phyloP scores from a whole-genome alignment of 2,888 invertebrate species.

The Xylophagus ater region DNA sequence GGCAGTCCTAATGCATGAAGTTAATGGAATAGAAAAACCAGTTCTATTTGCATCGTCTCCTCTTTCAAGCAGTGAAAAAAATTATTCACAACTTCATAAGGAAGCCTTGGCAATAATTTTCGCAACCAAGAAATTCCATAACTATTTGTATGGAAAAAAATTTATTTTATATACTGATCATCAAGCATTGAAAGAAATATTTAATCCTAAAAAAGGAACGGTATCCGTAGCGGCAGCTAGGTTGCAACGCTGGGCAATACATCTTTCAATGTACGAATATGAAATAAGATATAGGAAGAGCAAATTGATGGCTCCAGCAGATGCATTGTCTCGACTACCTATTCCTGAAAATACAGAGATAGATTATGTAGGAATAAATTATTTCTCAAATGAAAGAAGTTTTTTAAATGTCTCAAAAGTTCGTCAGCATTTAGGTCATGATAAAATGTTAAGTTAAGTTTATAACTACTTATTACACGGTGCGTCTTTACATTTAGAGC shows the following conservation, averaged over 20 bases:
- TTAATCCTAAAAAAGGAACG: constrained; percentile 17
- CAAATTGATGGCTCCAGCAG: constrained; percentile 16
- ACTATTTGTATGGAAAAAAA: constrained; percentile 30
- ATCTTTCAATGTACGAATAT: constrained; percentile 13
- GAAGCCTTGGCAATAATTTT: constrained; percentile 30
- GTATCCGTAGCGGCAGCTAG: constrained; percentile 15
- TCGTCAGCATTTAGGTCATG: neutral
- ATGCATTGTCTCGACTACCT: constrained; percentile 19
- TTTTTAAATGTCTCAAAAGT: neutral
- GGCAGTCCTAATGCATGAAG: constrained; percentile 10
- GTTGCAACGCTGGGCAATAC: constrained; percentile 26
- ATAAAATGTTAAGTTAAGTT: neutral
- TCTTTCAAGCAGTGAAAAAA: constrained; percentile 10
- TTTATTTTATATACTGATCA: constrained; percentile 21
- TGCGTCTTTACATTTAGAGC: neutral
- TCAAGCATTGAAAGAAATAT: constrained; percentile 18
- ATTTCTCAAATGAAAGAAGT: neutral
- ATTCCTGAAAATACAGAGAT: neutral
- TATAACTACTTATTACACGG: neutral
- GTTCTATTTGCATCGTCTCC: constrained; percentile 11
- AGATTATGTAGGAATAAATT: neutral
- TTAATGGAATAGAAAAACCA: constrained; percentile 11
- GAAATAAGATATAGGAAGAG: constrained; percentile 12
- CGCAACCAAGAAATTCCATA: constrained; percentile 32
- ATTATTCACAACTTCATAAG: constrained; percentile 25